Percentiles rank a stretch among this genome's conserved stretches.
Conservation (phyloP, 2,888 invertebrate genomes). For the Hermaeophaga mercurialis region DNA sequence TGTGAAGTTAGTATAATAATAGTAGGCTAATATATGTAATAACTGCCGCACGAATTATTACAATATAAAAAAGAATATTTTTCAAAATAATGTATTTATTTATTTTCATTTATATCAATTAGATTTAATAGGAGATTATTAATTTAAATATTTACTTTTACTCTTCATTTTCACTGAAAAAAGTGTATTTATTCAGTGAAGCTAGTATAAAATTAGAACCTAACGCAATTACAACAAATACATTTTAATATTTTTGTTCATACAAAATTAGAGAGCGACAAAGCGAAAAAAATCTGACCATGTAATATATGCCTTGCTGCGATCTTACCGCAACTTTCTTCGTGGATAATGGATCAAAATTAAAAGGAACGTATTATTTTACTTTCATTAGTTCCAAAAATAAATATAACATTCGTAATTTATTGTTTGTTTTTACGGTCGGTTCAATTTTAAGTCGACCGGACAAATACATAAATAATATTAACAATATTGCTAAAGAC, state of each 20-base stretch:
- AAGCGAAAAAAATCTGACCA: neutral
- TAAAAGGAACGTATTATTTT: neutral
- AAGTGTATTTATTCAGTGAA: neutral
- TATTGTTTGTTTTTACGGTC: conserved; percentile 1
- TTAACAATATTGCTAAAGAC: no score
- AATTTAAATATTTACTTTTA: no score
- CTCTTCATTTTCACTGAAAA: no score
- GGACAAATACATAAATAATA: neutral
- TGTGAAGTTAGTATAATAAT: no score
- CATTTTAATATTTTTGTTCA: neutral
- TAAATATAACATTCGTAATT: neutral
- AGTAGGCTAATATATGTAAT: no score
- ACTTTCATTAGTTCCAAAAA: conserved; percentile 1
- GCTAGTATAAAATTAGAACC: neutral
- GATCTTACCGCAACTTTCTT: conserved; percentile 2
- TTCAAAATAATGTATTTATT: no score
- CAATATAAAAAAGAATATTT: no score
- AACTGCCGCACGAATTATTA: no score
- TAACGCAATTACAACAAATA: neutral
- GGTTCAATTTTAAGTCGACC: neutral
- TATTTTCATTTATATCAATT: no score
- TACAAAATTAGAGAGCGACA: conserved; percentile 1
- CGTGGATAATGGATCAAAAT: neutral
- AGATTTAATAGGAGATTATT: no score
- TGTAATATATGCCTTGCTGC: neutral